Base-by-base conservation (phyloP, 2,888 invertebrate genomes). In the Coelogynopora nodosa region DNA sequence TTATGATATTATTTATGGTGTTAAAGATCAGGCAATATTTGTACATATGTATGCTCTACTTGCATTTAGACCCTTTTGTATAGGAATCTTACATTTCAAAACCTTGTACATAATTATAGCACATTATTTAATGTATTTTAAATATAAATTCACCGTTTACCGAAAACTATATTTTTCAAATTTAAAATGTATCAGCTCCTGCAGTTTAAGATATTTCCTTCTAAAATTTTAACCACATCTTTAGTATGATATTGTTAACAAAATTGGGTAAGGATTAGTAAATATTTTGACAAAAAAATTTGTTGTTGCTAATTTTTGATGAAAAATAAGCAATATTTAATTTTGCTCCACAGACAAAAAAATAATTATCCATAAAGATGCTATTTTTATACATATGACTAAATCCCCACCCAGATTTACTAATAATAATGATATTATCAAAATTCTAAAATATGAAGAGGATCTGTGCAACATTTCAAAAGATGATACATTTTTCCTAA, bases 31-130 rank as follows among this genome's bases (percentile, higher is more conserved):
- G 74, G 74, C 74, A 74, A 74, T 74, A 74, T 74, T 74, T 74
- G 74, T 74, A 74, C 27, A 74, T 74, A 74, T 74, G 74, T 74
- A 74, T 74, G 74, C 74, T 74, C 74, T 74, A 74, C 74, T 74
- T 74, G 74, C 74, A 74, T 74, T 74, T 74, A 74, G 74, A 74
- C 74, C 5, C 74, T 74, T 74, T 74, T 74, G 74, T 74, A 74
- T 74, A 74, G 74, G 74, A 74, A 74, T 74, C 74, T 74, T 74
- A 26, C 74, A 74, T 74, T 74, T 74, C 74, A 74, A 74, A 74
- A 74, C 74, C 74, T 74, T 74, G 74, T 74, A 74, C 74, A 74
- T 74, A 74, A 74, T 74, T 74, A 74, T 74, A 74, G 74, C 74
- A 74, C 74, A 74, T 74, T 74, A n/a, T 74, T 74, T 74, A 74